Conservation (phyloP, 2,113 vertebrate genomes). For the Lycaon pictus region DNA sequence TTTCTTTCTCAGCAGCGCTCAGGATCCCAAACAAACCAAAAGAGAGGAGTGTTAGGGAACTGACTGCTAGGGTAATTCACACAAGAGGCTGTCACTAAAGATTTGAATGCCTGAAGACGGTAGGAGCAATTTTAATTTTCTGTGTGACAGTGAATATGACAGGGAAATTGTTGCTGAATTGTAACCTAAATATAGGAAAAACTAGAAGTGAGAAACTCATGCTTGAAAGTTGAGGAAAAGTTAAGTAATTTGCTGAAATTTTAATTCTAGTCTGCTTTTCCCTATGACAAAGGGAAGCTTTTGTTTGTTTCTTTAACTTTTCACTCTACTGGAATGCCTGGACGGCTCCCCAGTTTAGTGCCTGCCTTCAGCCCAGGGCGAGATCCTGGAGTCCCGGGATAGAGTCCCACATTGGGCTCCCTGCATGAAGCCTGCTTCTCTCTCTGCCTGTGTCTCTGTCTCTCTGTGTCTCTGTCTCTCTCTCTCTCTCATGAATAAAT, state of each 20-base stretch:
- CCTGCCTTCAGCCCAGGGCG: no score
- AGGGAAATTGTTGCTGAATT: constrained; percentile 49
- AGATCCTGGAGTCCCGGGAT: no score
- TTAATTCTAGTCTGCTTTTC: constrained; percentile 26
- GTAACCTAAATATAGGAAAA: constrained; percentile 65
- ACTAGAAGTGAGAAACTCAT: neutral
- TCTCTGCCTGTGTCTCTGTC: no score
- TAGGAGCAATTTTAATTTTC: constrained; percentile 66
- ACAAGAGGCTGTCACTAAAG: constrained; percentile 39
- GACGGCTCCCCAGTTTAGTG: no score
- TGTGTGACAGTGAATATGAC: constrained; percentile 28
- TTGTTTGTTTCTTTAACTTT: neutral
- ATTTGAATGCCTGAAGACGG: constrained; percentile 18
- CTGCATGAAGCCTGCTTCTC: no score
- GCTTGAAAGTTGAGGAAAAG: constrained; percentile 35
- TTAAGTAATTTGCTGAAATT: constrained; percentile 63
- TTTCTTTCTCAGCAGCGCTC: neutral
- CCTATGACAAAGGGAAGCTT: neutral
- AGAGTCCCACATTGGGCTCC: no score
- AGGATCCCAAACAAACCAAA: neutral
- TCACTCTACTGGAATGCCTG: no score
- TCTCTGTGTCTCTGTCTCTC: no score
- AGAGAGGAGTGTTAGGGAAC: neutral
- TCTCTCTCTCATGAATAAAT: no score
- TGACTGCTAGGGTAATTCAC: constrained; percentile 15